phyloP scores from a whole-genome alignment of 37 sponge, comb jelly and placozoan genomes.

The Mnemiopsis leidyi region DNA sequence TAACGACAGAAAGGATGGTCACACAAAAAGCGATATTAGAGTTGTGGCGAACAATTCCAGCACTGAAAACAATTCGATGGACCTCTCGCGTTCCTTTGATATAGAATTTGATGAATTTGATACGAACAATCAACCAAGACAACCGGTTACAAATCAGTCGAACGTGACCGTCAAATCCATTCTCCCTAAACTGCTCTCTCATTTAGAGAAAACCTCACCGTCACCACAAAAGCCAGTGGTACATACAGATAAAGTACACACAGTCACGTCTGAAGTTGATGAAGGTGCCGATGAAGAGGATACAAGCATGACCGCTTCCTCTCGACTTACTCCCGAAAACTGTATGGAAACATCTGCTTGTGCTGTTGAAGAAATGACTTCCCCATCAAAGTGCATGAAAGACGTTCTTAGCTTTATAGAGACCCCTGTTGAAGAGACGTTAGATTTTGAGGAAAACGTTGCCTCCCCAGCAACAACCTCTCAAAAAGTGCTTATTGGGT shows the following conservation, averaged over 20 bases:
- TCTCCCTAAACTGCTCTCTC: neutral
- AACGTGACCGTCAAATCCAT: neutral
- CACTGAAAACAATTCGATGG: neutral
- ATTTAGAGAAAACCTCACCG: neutral
- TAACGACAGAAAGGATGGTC: neutral
- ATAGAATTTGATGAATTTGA: neutral
- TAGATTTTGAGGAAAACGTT: constrained; percentile 36
- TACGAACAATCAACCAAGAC: neutral
- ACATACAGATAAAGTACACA: neutral
- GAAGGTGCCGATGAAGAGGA: neutral
- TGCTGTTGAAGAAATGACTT: neutral
- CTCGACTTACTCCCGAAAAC: neutral
- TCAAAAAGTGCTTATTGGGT: constrained; percentile 32
- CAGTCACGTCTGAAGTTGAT: neutral
- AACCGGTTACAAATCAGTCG: neutral
- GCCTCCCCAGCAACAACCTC: neutral
- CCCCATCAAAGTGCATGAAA: constrained; percentile 44
- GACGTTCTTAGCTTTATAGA: constrained; percentile 44
- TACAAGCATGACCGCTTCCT: neutral
- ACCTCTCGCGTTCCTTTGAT: neutral
- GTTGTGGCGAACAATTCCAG: neutral
- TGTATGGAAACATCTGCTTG: too few species aligned
- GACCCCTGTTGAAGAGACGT: neutral
- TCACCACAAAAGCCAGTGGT: neutral
- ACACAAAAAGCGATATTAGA: neutral